phyloP scores from a whole-genome alignment of 2,797 vertebrate genomes.

The Naso thynnoides region DNA sequence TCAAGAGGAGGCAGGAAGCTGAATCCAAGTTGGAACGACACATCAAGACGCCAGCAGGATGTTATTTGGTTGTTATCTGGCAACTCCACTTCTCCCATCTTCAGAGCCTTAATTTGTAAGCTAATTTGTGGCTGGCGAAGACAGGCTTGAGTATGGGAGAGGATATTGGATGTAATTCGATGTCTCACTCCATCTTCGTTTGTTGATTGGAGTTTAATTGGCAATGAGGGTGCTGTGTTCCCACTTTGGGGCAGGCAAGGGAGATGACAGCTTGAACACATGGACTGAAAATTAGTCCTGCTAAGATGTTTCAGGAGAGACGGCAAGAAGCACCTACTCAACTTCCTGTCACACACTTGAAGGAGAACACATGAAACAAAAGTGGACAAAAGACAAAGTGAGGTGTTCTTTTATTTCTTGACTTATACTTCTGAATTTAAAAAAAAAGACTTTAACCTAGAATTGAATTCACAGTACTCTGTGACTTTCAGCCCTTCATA shows the following conservation, averaged over 20 bases:
- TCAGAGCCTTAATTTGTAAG: conserved; percentile 82
- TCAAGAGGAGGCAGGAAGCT: conserved; percentile 69
- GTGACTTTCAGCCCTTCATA: conserved; percentile 24
- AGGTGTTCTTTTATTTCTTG: not conserved
- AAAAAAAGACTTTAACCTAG: not conserved
- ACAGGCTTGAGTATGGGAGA: conserved; percentile 68
- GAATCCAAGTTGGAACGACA: conserved; percentile 65
- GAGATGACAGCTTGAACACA: conserved; percentile 39
- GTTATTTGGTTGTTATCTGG: conserved; percentile 77
- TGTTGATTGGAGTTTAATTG: conserved; percentile 84
- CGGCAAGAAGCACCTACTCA: conserved; percentile 7
- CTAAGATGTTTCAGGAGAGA: conserved; percentile 23
- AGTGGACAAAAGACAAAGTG: not conserved
- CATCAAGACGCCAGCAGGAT: conserved; percentile 76
- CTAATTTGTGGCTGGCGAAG: conserved; percentile 77
- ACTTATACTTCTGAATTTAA: not conserved
- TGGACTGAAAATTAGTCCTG: conserved; percentile 34
- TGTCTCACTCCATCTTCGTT: conserved; percentile 77
- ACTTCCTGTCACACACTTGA: conserved; percentile 11
- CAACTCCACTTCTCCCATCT: conserved; percentile 66
- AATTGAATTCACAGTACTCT: conserved; percentile 5
- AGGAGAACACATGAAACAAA: conserved; percentile 1
- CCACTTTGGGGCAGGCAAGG: conserved; percentile 57
- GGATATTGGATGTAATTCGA: conserved; percentile 85
- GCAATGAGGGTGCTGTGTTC: conserved; percentile 68